phyloP scores from a whole-genome alignment of 37 sponge, comb jelly and placozoan genomes.

The Aplysina aerophoba region DNA sequence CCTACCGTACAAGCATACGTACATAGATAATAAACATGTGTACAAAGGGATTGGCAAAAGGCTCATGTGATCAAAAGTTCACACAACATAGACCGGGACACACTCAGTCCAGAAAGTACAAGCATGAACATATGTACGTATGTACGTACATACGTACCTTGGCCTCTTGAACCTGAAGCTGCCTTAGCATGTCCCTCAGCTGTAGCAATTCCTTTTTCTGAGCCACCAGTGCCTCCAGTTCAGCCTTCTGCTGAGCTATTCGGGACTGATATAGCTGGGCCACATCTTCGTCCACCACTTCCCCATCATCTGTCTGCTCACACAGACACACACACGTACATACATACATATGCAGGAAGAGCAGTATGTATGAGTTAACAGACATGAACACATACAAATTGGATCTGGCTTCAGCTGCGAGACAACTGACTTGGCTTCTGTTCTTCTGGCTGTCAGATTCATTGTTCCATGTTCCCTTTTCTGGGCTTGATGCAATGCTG shows the following conservation, averaged over 20 bases:
- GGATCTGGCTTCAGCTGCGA: neutral
- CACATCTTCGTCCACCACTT: neutral
- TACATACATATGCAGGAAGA: too few species aligned
- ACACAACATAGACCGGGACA: too few species aligned
- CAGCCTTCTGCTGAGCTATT: constrained; percentile 17
- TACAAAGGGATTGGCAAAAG: too few species aligned
- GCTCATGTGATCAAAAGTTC: too few species aligned
- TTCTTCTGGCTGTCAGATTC: neutral
- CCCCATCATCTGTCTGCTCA: neutral
- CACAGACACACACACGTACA: too few species aligned
- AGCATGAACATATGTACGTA: too few species aligned
- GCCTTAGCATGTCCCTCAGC: constrained; percentile 23
- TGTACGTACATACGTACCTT: too few species aligned
- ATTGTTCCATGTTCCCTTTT: constrained; percentile 21
- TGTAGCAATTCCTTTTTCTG: constrained; percentile 28
- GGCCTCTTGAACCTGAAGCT: constrained; percentile 4
- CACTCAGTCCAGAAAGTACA: too few species aligned
- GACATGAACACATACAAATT: too few species aligned
- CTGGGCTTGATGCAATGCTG: constrained; percentile 26
- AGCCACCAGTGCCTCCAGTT: neutral
- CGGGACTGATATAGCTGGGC: neutral
- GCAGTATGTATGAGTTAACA: too few species aligned
- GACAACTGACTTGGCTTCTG: neutral
- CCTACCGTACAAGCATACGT: too few species aligned
- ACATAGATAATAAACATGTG: too few species aligned